phyloP scores from a whole-genome alignment of 2,113 vertebrate genomes.

The Haemorhous mexicanus region DNA sequence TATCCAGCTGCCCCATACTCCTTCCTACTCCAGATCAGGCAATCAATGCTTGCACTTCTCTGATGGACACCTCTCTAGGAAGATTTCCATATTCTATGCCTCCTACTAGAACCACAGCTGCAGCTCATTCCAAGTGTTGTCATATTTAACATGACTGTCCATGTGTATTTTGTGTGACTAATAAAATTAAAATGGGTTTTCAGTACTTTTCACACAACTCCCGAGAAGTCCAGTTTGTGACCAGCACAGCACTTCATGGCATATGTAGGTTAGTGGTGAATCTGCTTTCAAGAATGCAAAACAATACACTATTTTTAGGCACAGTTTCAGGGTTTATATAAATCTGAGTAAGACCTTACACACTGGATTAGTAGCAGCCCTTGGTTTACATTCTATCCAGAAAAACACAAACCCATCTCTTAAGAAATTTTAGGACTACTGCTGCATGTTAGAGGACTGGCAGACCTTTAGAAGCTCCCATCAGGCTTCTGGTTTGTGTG shows the following conservation, averaged over 20 bases:
- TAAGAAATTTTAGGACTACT: neutral
- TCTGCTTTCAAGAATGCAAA: slow-evolving; percentile 9
- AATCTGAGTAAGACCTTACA: neutral
- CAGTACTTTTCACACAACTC: neutral
- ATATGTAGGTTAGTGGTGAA: neutral
- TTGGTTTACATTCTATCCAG: neutral
- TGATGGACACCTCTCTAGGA: neutral
- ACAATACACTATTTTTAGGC: neutral
- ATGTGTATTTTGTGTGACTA: neutral
- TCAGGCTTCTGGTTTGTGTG: neutral
- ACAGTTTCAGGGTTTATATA: neutral
- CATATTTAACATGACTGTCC: neutral
- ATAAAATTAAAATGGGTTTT: neutral
- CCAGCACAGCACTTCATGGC: neutral
- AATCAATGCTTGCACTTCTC: neutral
- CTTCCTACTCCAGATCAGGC: neutral
- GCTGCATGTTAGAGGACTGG: neutral
- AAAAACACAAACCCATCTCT: neutral
- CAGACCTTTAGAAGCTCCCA: neutral
- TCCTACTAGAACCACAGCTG: neutral
- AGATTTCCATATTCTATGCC: neutral
- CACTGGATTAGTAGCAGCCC: neutral
- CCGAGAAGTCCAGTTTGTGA: neutral
- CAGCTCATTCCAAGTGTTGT: neutral
- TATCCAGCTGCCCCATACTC: neutral